These are phyloP conservation scores for Glandiceps talaboti DNA, from an alignment of 53 echinoderm and acorn worm genomes.

Conservation along the genomic window DNA sequence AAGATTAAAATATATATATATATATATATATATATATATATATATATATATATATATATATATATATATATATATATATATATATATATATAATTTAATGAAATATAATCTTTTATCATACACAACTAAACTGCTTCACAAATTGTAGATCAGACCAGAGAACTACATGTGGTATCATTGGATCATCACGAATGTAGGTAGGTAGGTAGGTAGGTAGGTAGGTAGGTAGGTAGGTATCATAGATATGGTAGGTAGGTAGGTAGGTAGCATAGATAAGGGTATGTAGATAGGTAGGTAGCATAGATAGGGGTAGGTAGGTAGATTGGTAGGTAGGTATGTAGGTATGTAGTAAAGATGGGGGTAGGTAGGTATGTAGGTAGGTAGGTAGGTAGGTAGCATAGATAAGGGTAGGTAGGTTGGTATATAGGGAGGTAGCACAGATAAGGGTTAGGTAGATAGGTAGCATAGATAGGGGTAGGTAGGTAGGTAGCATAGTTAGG, in stretches of 20 bases:
- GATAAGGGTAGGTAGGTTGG: neutral
- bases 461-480: neutral
- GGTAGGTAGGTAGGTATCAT: neutral
- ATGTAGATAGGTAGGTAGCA: neutral
- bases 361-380: neutral
- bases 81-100: too few species aligned
- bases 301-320: neutral
- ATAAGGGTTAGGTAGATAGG: neutral
- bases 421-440: neutral
- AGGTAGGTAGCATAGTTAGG: too few species aligned
- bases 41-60: too few species aligned
- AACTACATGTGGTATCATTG: too few species aligned
- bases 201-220: neutral
- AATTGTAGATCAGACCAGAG: too few species aligned
- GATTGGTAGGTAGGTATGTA: neutral
- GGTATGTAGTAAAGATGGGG: neutral
- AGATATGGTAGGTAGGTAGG: neutral
- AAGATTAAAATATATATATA: too few species aligned
- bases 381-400: neutral
- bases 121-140: too few species aligned
- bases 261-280: neutral
- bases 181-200: neutral
- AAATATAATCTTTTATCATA: too few species aligned
- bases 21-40: too few species aligned
- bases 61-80: too few species aligned